Conservation (phyloP, 2,888 invertebrate species). For the Apodemia duryi region DNA sequence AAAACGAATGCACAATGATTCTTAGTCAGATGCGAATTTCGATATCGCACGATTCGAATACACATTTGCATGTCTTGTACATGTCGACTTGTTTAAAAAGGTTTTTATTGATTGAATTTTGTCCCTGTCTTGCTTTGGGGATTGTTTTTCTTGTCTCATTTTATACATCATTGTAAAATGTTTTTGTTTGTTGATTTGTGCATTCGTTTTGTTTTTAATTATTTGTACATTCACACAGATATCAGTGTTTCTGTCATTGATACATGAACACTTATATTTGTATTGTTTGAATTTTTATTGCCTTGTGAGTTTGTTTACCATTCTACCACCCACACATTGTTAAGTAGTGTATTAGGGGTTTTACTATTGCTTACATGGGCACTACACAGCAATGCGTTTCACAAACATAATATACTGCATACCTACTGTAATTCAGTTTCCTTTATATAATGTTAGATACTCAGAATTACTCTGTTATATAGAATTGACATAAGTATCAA, state of each 20-base stretch:
- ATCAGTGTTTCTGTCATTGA: neutral
- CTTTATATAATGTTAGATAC: neutral
- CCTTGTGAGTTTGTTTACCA: slow-evolving; percentile 19
- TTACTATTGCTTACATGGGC: slow-evolving; percentile 22
- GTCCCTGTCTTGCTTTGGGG: slow-evolving; percentile 21
- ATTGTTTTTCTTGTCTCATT: slow-evolving; percentile 14
- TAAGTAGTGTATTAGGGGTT: slow-evolving; percentile 19
- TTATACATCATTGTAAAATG: slow-evolving; percentile 18
- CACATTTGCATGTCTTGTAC: slow-evolving; percentile 19
- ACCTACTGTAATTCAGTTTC: neutral
- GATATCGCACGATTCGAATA: slow-evolving; percentile 12
- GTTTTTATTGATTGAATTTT: slow-evolving; percentile 17
- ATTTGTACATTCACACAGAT: neutral
- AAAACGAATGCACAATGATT: slow-evolving; percentile 1
- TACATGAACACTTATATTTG: neutral
- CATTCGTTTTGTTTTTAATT: slow-evolving; percentile 15
- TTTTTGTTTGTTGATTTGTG: slow-evolving; percentile 16
- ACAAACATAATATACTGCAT: slow-evolving; percentile 5
- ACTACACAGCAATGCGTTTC: slow-evolving; percentile 19
- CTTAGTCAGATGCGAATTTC: slow-evolving; percentile 11
- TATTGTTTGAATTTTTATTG: slow-evolving; percentile 8
- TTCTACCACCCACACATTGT: slow-evolving; percentile 22
- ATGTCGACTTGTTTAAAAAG: slow-evolving; percentile 20
- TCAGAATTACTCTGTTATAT: neutral
- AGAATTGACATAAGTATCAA: too few species aligned